These are phyloP conservation scores for Chloroclystis v-ata DNA, from an alignment of 2,888 invertebrate species.

Conservation along the genomic window DNA sequence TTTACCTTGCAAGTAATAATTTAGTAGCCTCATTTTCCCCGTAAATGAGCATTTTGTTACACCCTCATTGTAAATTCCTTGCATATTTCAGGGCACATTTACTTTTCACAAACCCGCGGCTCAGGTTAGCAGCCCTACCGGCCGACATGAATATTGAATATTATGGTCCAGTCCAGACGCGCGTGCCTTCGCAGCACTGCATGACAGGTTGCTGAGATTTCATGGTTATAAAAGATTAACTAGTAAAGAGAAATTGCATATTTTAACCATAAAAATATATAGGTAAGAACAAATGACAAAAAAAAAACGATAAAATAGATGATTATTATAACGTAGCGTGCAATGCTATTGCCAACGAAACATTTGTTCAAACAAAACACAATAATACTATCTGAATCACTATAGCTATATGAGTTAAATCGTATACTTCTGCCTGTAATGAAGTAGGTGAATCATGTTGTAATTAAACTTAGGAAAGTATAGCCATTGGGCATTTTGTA, in stretches of 20 bases:
- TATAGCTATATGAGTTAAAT: not conserved
- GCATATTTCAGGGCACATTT: constrained; percentile 3
- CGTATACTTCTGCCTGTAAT: not conserved
- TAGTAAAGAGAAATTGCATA: no score
- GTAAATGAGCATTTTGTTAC: not conserved
- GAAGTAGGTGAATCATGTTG: not conserved
- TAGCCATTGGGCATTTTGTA: no score
- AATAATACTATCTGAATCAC: constrained; percentile 12
- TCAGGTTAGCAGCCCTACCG: constrained; percentile 15
- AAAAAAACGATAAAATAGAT: no score
- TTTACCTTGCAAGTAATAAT: not conserved
- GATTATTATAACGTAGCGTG: no score
- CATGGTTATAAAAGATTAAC: constrained; percentile 14
- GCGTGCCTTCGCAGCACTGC: constrained; percentile 2
- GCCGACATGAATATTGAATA: constrained; percentile 34
- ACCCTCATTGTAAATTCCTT: not conserved
- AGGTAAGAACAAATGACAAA: no score
- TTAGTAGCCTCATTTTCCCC: not conserved
- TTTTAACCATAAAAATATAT: no score
- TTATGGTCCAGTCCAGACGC: constrained; percentile 21
- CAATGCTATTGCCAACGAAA: not conserved
- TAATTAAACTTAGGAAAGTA: no score
- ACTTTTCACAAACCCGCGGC: not conserved
- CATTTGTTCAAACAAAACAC: constrained; percentile 18
- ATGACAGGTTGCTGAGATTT: constrained; percentile 16